A percentile compares a stretch with the other conserved stretches of the same genome.
Conservation (phyloP, 2,888 invertebrate species). For the Sclerodermus sp. region DNA sequence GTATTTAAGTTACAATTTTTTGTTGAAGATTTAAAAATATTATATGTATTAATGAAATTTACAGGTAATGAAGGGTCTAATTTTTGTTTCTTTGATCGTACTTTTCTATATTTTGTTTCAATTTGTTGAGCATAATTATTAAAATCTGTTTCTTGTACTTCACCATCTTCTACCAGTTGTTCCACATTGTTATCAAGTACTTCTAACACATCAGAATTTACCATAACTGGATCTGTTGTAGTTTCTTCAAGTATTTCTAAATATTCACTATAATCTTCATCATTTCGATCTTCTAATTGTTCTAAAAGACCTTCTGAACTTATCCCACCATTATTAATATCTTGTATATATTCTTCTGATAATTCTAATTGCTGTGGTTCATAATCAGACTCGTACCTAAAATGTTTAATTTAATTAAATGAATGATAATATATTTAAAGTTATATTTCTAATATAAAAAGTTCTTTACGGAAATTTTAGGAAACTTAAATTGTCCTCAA, state of each 20-base stretch:
- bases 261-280: conserved; percentile 52
- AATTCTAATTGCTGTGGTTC: conserved; percentile 46
- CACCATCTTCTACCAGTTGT: conserved; percentile 8
- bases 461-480: conserved; percentile 48
- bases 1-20: not conserved
- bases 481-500: conserved; percentile 50
- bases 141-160: conserved; percentile 25
- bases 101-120: conserved; percentile 47
- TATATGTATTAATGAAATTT: not conserved
- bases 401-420: not conserved
- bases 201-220: conserved; percentile 17
- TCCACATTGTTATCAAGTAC: conserved; percentile 10
- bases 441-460: not conserved
- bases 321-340: conserved; percentile 42
- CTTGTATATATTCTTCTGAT: conserved; percentile 48
- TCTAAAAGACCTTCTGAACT: conserved; percentile 46
- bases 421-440: no score
- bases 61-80: not conserved
- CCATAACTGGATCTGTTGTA: conserved; percentile 34
- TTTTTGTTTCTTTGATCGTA: conserved; percentile 29
- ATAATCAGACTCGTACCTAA: conserved; percentile 48
- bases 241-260: conserved; percentile 48
- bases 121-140: conserved; percentile 42
- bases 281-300: conserved; percentile 48
- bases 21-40: not conserved